Evolutionary conservation across 1,140 invertebrate genomes (phyloP), one percentile per base, ranked within the genome.

Genomic region (Sarcophaga peregrina): DNA sequence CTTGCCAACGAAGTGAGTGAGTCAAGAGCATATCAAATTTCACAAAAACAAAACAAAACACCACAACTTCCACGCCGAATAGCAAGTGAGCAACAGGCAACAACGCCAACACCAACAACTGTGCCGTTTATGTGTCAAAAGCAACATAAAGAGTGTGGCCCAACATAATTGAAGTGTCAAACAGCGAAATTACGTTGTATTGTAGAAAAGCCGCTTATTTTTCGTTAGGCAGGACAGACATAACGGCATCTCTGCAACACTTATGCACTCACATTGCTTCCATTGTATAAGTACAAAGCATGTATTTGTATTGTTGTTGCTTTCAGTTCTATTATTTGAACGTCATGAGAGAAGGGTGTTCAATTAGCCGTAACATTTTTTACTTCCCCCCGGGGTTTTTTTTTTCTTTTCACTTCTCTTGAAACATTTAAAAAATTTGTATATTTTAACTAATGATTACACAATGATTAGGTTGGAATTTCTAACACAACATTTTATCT

Each of bases 281-380:
- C 37, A 37, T 48, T n/a, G 17, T n/a, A 58, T 58, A 58, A 58
- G 45, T 76, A 45, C n/a, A 48, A 47, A 47, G 46, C 47, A n/a
- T 76, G 7, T 8, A 62, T 45, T n/a, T 45, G 8, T n/a, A n/a
- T 25, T 81, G 80, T 58, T 25, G 9, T 81, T 81, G 50, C 25
- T 58, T 52, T 15, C 74, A 45, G 8, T 76, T 11, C n/a, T 76
- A n/a, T 10, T n/a, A 45, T 48, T 20, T 4, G 25, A 74, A 13
- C 74, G 52, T 81, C 58, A 62, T 81, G 81, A 86, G 87, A 89
- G 88, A 89, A 88, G 88, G 88, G 88, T 89, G 88, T 82, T 89
- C 88, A 89, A 89, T 89, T 89, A 89, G 88, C 86, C 88, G 86
- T 89, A 87, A 89, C 88, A 89, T 88, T 86, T 78, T 48, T 74